These are phyloP conservation scores for Muscidifurax raptorellus DNA, from an alignment of 1,140 invertebrate species.

Conservation along the genomic window DNA sequence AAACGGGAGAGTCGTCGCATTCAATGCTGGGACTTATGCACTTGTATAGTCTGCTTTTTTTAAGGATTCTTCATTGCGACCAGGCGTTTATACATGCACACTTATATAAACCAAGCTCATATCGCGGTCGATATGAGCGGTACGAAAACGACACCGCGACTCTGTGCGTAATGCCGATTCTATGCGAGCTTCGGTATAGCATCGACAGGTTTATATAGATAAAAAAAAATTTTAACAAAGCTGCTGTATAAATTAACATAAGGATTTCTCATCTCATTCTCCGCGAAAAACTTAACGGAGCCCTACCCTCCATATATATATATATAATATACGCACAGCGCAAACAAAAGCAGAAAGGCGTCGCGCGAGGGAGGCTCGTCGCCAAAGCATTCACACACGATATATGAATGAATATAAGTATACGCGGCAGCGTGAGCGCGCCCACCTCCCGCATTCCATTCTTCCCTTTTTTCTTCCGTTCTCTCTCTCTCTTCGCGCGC, in stretches of 20 bases:
- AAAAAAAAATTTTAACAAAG: too few relatives aligned
- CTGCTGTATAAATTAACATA: too few relatives aligned
- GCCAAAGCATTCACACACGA: not conserved
- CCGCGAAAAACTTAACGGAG: not conserved
- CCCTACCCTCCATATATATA: not conserved
- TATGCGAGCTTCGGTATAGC: too few relatives aligned
- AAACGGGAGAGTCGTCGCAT: not conserved
- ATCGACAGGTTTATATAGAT: too few relatives aligned
- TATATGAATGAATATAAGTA: not conserved
- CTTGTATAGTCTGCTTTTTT: not conserved
- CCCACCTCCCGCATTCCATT: conserved; percentile 41
- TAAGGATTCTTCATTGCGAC: not conserved
- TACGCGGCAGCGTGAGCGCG: not conserved
- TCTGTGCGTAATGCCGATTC: not conserved
- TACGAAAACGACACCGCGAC: not conserved
- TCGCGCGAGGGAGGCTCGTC: not conserved
- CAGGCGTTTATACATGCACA: too few relatives aligned
- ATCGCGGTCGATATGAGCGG: too few relatives aligned
- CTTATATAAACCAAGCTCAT: too few relatives aligned
- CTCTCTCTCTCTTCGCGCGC: conserved; percentile 7
- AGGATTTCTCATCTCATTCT: not conserved
- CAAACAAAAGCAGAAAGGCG: not conserved
- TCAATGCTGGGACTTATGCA: not conserved
- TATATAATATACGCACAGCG: too few relatives aligned
- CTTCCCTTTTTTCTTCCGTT: conserved; percentile 24